Base-by-base conservation (phyloP, 2,888 invertebrate species). In the Parnassius mnemosyne region DNA sequence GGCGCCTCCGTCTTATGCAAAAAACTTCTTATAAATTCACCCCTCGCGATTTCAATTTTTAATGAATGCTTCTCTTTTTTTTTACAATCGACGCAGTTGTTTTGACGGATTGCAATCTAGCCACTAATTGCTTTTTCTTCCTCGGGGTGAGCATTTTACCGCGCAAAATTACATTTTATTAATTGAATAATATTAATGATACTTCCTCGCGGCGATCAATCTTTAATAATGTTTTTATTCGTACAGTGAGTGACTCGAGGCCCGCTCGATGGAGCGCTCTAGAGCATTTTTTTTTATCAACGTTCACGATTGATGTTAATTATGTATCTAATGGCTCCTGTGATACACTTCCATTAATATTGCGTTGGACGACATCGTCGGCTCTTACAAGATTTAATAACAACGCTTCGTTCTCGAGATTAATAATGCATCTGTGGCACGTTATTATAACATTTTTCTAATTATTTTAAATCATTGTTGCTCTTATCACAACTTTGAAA, bases 101-200 rank as follows among this genome's bases (percentile, higher is more conserved):
- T 91, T 91, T 91, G 90, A 90, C 90, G 90, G 89, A 84, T 84
- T 81, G 90, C 91, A 89, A 90, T 91, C 90, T 89, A 90, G 89
- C 90, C 90, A 89, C 91, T 91, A 91, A 91, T 91, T 91, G 90
- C 91, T 89, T 91, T 90, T 90, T 87, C 89, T 88, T 87, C 84
- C 78, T 83, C 83, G 84, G 89, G 89, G 89, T 87, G 86, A 79
- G 82, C 80, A 80, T 81, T 84, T 83, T 82, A 82, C 85, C 79
- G 85, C 79, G 87, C 83, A 75, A 88, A 89, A 90, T 91, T 89
- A 88, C 87, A 82, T 89, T 90, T 89, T 89, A 91, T 91, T 91
- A 91, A 91, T 91, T 91, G 89, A 91, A 91, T 91, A 90, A 89
- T 90, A 90, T 90, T 90, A 91, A 91, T 90, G 91, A 90, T 87